Evolutionary conservation across 2,888 invertebrate species (phyloP).

Genomic region (Drosophila testacea): DNA sequence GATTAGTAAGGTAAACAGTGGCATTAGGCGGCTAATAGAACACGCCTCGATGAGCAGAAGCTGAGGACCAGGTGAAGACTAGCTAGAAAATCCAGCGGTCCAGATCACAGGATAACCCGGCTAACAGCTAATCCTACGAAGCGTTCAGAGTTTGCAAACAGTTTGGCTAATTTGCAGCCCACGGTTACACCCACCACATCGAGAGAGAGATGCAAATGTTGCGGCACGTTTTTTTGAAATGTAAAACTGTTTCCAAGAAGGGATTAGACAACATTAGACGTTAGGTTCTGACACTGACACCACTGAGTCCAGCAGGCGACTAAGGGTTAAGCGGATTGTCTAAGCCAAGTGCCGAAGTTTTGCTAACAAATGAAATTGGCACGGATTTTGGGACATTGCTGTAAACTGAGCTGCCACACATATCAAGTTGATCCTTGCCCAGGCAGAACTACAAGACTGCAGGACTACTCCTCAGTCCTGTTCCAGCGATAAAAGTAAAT

Average conservation of each 20-base stretch:
- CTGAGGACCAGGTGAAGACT: neutral
- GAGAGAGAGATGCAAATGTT: constrained; percentile 46
- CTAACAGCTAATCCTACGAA: constrained; percentile 33
- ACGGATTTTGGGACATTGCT: constrained; percentile 50
- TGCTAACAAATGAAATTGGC: constrained; percentile 70
- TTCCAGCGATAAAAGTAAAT: constrained; percentile 67
- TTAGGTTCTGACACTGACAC: constrained; percentile 23
- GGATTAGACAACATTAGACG: constrained; percentile 41
- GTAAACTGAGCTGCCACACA: constrained; percentile 39
- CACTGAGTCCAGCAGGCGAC: constrained; percentile 29
- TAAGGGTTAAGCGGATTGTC: constrained; percentile 73
- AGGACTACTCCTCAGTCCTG: constrained; percentile 1
- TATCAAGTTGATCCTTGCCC: constrained; percentile 50
- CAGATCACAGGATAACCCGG: constrained; percentile 28
- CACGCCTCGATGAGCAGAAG: constrained; percentile 49
- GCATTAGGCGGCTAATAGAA: constrained; percentile 50
- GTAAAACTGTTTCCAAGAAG: constrained; percentile 52
- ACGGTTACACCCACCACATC: constrained; percentile 42
- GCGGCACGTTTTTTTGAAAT: constrained; percentile 55
- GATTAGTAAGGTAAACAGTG: constrained; percentile 61
- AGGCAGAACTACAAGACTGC: constrained; percentile 5
- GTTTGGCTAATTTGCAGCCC: constrained; percentile 67
- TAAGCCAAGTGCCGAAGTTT: constrained; percentile 46
- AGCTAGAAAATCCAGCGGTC: constrained; percentile 3
- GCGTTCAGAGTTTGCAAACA: constrained; percentile 68